Percentiles rank a stretch among this genome's conserved stretches.
Evolutionary conservation across 2,888 invertebrate genomes (phyloP).

Genomic region (Pteria penguin): DNA sequence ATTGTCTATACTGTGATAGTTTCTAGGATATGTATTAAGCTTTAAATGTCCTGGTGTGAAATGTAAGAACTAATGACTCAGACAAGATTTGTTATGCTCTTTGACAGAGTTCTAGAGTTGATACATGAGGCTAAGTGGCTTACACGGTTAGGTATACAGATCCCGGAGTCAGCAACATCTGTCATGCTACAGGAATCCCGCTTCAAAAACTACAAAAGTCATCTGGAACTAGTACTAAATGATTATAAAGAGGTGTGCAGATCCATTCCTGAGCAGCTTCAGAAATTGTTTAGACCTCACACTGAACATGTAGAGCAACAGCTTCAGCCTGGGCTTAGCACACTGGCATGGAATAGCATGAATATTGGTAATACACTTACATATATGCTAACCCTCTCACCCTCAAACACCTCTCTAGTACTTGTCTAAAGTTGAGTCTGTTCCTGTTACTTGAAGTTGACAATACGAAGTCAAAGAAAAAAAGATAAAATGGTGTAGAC

Average conservation of each 20-base stretch:
- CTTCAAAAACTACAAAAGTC: conserved; percentile 79
- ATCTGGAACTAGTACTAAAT: conserved; percentile 76
- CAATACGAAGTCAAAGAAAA: too few relatives aligned
- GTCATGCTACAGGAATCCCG: conserved; percentile 77
- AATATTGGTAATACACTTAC: conserved; percentile 80
- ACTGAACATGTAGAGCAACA: conserved; percentile 72
- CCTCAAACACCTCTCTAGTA: too few relatives aligned
- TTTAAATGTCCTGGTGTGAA: too few relatives aligned
- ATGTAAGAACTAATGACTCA: too few relatives aligned
- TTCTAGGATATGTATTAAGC: too few relatives aligned
- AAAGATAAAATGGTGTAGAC: too few relatives aligned
- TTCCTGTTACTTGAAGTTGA: too few relatives aligned
- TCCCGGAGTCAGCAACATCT: conserved; percentile 76
- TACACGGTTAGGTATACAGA: conserved; percentile 76
- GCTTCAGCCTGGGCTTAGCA: conserved; percentile 78
- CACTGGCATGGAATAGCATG: conserved; percentile 80
- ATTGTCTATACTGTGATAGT: too few relatives aligned
- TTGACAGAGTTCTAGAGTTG: conserved; percentile 75
- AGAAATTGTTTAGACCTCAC: conserved; percentile 73
- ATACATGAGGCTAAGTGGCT: conserved; percentile 80
- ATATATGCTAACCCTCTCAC: too few relatives aligned
- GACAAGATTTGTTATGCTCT: too few relatives aligned
- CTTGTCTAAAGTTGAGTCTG: too few relatives aligned
- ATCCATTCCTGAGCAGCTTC: conserved; percentile 73
- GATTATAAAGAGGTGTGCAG: conserved; percentile 71